phyloP scores from a whole-genome alignment of 1,140 invertebrate species.

The Drosophila guanche region DNA sequence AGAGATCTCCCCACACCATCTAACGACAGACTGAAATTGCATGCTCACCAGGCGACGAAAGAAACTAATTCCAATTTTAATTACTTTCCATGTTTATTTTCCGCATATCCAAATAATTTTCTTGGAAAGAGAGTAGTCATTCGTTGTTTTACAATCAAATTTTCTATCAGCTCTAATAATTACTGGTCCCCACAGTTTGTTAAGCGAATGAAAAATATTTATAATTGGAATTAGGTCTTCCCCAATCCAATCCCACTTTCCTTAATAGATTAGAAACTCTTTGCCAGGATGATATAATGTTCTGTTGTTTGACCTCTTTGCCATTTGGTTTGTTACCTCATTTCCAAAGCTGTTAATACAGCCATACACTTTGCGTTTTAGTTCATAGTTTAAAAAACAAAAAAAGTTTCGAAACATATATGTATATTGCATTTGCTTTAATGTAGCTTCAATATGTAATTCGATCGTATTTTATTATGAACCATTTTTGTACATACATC shows the following conservation, averaged over 20 bases:
- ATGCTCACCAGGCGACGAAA: slow-evolving; percentile 14
- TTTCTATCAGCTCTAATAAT: too few relatives aligned
- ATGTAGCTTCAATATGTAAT: slow-evolving; percentile 65
- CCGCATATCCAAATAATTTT: background rate
- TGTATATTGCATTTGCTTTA: slow-evolving; percentile 57
- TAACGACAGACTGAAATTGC: slow-evolving; percentile 34
- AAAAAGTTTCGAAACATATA: slow-evolving; percentile 8
- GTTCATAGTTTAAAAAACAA: slow-evolving; percentile 41
- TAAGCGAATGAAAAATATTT: too few relatives aligned
- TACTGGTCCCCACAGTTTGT: too few relatives aligned
- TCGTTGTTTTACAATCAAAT: too few relatives aligned
- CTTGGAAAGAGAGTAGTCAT: too few relatives aligned
- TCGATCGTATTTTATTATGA: slow-evolving; percentile 50
- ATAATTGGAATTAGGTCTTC: too few relatives aligned
- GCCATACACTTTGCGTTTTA: slow-evolving; percentile 46
- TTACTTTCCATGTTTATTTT: slow-evolving; percentile 11
- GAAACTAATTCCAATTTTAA: slow-evolving; percentile 2
- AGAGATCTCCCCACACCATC: slow-evolving; percentile 16
- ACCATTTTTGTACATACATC: slow-evolving; percentile 59
- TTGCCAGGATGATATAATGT: too few relatives aligned
- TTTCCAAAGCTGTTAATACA: slow-evolving; percentile 56
- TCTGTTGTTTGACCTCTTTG: slow-evolving; percentile 3
- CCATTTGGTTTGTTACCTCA: slow-evolving; percentile 34
- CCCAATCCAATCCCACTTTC: too few relatives aligned
- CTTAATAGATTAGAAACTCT: too few relatives aligned